phyloP scores from a whole-genome alignment of 2,113 vertebrate species.

The Menidia beryllina region DNA sequence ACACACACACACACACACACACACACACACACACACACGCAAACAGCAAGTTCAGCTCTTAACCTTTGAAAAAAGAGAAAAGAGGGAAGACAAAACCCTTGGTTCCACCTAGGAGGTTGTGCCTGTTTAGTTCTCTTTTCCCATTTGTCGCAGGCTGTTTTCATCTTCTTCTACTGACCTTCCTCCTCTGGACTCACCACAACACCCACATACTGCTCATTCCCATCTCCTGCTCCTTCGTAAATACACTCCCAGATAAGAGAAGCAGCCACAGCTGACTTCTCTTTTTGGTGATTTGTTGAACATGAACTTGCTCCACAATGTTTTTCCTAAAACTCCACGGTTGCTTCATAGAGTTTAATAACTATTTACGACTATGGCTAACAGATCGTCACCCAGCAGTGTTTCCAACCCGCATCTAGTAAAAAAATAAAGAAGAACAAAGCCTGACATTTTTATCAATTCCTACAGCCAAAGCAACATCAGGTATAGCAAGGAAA shows the following conservation, averaged over 20 bases:
- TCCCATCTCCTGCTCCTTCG: not conserved
- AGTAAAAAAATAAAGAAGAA: not conserved
- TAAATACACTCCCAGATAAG: not conserved
- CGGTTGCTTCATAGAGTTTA: not conserved
- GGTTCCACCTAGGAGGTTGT: conserved; percentile 37
- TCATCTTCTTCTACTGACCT: conserved; percentile 48
- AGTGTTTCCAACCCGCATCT: conserved; percentile 5
- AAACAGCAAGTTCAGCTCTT: conserved; percentile 26
- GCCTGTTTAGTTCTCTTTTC: conserved; percentile 43
- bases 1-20: conserved; percentile 4
- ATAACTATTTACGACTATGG: not conserved
- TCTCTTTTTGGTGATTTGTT: conserved; percentile 15
- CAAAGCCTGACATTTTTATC: not conserved
- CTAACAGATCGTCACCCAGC: not conserved
- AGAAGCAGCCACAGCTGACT: conserved; percentile 1
- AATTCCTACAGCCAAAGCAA: no score
- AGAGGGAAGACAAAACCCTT: conserved; percentile 40
- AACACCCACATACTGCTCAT: conserved; percentile 23
- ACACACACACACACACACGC: not conserved
- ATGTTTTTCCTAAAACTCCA: not conserved
- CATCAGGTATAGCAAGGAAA: not conserved
- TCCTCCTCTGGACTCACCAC: not conserved
- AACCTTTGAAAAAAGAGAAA: conserved; percentile 24
- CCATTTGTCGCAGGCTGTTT: conserved; percentile 49
- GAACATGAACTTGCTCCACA: conserved; percentile 9